Conservation (phyloP, 1,140 invertebrate species). For the Calephelis nemesis region DNA sequence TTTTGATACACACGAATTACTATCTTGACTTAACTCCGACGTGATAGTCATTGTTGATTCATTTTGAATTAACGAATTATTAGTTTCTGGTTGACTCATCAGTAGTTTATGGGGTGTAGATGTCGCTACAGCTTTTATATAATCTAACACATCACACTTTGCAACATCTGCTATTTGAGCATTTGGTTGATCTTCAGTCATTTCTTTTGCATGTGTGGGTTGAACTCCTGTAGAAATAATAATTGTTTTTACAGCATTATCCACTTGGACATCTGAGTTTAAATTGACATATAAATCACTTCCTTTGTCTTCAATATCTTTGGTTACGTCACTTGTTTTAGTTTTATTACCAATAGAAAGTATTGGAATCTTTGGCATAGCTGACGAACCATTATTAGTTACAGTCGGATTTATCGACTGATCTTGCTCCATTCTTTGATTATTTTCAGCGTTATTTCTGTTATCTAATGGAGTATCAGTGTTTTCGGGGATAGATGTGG, state of each 20-base stretch:
- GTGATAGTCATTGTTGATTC: no score
- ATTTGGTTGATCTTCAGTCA: conserved; percentile 5
- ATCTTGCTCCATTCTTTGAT: neutral
- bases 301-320: neutral
- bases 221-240: conserved; percentile 58
- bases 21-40: conserved; percentile 20
- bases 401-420: neutral
- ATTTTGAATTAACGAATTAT: conserved; percentile 2
- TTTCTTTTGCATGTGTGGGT: conserved; percentile 28
- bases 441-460: conserved; percentile 9
- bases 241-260: conserved; percentile 47
- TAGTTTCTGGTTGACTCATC: neutral
- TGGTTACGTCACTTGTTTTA: conserved; percentile 17
- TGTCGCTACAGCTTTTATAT: conserved; percentile 53
- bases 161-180: neutral
- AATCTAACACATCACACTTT: conserved; percentile 19
- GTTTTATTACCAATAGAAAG: neutral
- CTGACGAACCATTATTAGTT: neutral
- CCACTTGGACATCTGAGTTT: conserved; percentile 25
- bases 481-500: neutral
- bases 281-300: conserved; percentile 33
- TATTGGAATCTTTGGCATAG: neutral
- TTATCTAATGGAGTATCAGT: neutral
- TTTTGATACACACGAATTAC: conserved; percentile 16
- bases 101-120: conserved; percentile 53